These are phyloP conservation scores for Corvus cornix DNA, from an alignment of 2,113 vertebrate genomes.

Conservation along the genomic window DNA sequence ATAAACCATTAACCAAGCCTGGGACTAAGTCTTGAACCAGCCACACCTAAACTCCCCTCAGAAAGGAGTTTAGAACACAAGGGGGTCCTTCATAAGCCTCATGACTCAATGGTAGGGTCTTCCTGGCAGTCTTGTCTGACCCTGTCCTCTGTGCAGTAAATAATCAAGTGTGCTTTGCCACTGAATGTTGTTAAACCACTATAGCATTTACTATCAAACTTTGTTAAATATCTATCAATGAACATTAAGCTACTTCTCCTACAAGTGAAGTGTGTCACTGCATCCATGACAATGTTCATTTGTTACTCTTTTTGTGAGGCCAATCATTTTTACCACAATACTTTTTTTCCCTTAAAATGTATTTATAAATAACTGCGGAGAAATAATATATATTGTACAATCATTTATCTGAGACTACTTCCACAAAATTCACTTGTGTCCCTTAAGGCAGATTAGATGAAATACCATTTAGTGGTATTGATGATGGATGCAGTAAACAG, in stretches of 20 bases:
- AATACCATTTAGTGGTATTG: constrained; percentile 44
- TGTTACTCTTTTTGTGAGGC: not conserved
- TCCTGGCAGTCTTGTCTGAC: not conserved
- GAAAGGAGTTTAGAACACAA: not conserved
- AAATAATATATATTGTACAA: constrained; percentile 6
- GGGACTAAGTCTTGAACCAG: not conserved
- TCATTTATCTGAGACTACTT: constrained; percentile 20
- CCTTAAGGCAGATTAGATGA: constrained; percentile 56
- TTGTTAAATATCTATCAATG: not conserved
- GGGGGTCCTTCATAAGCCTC: not conserved
- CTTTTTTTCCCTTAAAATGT: not conserved
- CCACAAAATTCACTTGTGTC: constrained; percentile 14
- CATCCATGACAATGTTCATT: not conserved
- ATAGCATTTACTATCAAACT: not conserved
- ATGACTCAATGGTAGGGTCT: not conserved
- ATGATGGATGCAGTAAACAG: constrained; percentile 58
- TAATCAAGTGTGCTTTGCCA: not conserved
- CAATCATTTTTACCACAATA: not conserved
- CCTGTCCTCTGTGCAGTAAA: not conserved
- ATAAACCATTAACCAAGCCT: not conserved
- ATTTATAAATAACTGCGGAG: constrained; percentile 21
- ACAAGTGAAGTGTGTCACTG: not conserved
- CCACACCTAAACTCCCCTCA: not conserved
- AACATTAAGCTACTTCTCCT: not conserved
- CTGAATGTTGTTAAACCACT: not conserved